Percentiles rank a stretch among this genome's conserved stretches.
Conservation (phyloP, 2,888 invertebrate species). For the Cheilosia urbana region DNA sequence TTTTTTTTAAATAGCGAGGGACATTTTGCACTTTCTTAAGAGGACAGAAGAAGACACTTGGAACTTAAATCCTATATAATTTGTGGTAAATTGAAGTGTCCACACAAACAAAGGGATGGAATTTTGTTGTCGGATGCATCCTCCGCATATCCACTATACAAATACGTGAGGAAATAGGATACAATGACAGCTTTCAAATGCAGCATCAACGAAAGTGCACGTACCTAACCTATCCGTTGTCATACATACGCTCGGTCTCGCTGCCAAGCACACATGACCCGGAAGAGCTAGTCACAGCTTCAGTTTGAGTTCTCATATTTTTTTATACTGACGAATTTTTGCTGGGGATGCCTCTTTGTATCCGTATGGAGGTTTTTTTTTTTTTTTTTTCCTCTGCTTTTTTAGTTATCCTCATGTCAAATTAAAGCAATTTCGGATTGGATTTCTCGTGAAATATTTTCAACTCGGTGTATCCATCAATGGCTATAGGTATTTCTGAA, state of each 20-base stretch:
- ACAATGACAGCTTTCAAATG: constrained; percentile 45
- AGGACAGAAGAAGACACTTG: background rate
- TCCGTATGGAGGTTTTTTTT: constrained; percentile 5
- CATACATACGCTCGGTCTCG: constrained; percentile 48
- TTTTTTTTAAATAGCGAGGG: constrained; percentile 14
- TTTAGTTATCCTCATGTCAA: constrained; percentile 15
- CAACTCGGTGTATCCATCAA: constrained; percentile 24
- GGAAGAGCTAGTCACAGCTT: constrained; percentile 33
- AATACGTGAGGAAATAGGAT: constrained; percentile 48
- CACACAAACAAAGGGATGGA: constrained; percentile 6
- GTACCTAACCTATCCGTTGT: constrained; percentile 41
- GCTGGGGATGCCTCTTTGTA: constrained; percentile 39
- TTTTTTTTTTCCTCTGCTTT: constrained; percentile 10
- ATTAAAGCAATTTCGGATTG: constrained; percentile 63
- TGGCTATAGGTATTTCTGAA: constrained; percentile 32
- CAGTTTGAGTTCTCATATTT: constrained; percentile 42
- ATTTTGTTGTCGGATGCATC: constrained; percentile 6
- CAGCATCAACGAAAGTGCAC: constrained; percentile 31
- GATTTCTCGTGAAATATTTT: constrained; percentile 43
- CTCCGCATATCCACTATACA: background rate
- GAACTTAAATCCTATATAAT: constrained; percentile 52
- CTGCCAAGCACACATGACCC: constrained; percentile 57
- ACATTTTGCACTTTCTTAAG: background rate
- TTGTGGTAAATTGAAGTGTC: constrained; percentile 60
- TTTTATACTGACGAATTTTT: constrained; percentile 20